A percentile compares a stretch with the other conserved stretches of the same genome.
phyloP scores from a whole-genome alignment of 2,888 invertebrate species.

The Nemotelus pantherinus region DNA sequence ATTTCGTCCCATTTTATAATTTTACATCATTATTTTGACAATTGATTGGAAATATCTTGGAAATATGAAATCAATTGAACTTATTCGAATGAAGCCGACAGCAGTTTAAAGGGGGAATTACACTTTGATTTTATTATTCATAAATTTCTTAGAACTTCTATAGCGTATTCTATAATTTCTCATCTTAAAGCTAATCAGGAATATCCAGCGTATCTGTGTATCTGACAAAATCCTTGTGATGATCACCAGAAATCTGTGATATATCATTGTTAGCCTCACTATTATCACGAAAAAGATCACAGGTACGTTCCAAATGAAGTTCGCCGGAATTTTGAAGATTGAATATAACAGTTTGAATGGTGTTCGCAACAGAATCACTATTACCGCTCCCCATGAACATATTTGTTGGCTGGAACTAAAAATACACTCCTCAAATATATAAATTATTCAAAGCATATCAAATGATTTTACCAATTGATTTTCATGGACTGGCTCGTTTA shows the following conservation, averaged over 20 bases:
- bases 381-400: conserved; percentile 16
- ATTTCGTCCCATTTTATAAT: no score
- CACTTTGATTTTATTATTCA: no score
- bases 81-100: no score
- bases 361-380: background rate
- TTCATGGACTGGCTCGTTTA: background rate
- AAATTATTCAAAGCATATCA: background rate
- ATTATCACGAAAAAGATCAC: conserved; percentile 12
- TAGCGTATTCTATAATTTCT: no score
- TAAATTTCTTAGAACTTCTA: no score
- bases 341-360: conserved; percentile 30
- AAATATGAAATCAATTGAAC: no score
- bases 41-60: no score
- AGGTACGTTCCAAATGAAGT: conserved; percentile 2
- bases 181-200: conserved; percentile 13
- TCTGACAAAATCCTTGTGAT: background rate
- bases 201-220: conserved; percentile 21
- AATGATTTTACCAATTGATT: conserved; percentile 17
- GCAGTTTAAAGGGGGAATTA: no score
- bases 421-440: background rate
- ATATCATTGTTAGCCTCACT: background rate
- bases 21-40: no score
- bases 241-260: background rate
- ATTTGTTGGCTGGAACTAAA: conserved; percentile 9
- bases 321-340: conserved; percentile 24